Conservation (phyloP, 2,888 invertebrate genomes). For the Euplagia quadripunctaria region DNA sequence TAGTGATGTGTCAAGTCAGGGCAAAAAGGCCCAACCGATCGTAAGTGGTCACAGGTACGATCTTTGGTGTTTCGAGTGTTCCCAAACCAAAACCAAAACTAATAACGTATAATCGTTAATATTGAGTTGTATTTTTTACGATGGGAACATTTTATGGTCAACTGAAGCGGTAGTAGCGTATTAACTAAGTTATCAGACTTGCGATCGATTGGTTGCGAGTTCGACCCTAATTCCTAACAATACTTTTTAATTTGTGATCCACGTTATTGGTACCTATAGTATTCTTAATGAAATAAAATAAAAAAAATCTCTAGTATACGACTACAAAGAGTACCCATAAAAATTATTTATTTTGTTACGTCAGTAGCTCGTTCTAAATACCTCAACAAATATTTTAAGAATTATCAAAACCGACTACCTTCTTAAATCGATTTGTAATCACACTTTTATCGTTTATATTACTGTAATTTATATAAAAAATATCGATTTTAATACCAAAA, state of each 20-base stretch:
- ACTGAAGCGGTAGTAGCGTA: no score
- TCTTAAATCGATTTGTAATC: constrained; percentile 7
- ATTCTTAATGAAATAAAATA: no score
- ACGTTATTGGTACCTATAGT: no score
- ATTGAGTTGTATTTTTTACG: background rate
- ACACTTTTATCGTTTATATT: constrained; percentile 32
- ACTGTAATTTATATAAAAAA: constrained; percentile 30
- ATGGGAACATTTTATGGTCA: background rate
- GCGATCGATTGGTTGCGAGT: no score
- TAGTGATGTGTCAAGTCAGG: no score
- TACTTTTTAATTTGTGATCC: no score
- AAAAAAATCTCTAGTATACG: no score
- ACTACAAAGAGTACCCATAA: no score
- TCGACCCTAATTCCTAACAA: no score
- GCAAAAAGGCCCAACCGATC: background rate
- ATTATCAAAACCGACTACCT: background rate
- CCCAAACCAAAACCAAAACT: background rate
- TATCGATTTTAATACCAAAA: constrained; percentile 34
- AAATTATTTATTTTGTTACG: no score
- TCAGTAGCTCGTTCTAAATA: background rate
- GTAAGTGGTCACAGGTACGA: background rate
- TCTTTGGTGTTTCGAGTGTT: background rate
- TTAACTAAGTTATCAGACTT: no score
- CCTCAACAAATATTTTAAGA: background rate
- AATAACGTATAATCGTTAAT: background rate